Evolutionary conservation across 2,113 vertebrate species (phyloP).

Genomic region (Cnemophilus loriae): DNA sequence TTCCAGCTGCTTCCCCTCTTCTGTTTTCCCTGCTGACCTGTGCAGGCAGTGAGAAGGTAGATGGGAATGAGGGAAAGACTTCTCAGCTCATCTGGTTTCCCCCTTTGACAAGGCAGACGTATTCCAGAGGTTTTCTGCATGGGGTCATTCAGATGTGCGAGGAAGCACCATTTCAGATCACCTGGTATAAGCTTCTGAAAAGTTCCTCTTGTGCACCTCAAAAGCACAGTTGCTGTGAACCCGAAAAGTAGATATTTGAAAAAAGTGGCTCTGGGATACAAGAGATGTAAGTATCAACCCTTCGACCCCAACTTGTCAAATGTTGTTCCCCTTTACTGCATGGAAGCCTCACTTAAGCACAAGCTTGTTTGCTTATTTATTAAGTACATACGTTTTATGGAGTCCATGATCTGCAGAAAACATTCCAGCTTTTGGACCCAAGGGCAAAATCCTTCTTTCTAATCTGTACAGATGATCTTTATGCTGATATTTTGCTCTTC

Average conservation of each 20-base stretch:
- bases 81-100: background rate
- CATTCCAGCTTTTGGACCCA: slow-evolving; percentile 42
- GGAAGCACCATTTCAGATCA: background rate
- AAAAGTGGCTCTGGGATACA: background rate
- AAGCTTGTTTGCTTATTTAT: slow-evolving; percentile 58
- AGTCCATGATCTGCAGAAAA: slow-evolving; percentile 25
- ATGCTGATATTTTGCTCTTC: slow-evolving; percentile 24
- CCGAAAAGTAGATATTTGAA: background rate
- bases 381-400: slow-evolving; percentile 53
- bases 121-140: background rate
- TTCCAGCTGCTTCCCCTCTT: background rate
- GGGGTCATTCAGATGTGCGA: background rate
- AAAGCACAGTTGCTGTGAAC: background rate
- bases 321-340: background rate
- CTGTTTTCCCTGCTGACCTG: background rate
- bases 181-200: background rate
- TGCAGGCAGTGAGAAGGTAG: background rate
- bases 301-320: background rate
- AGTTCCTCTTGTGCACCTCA: background rate
- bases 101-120: background rate
- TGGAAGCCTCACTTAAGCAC: background rate
- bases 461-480: background rate
- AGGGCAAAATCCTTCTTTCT: slow-evolving; percentile 48
- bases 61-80: background rate
- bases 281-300: background rate